These are phyloP conservation scores for Apis laboriosa DNA, from an alignment of 1,140 invertebrate species.

Conservation along the genomic window DNA sequence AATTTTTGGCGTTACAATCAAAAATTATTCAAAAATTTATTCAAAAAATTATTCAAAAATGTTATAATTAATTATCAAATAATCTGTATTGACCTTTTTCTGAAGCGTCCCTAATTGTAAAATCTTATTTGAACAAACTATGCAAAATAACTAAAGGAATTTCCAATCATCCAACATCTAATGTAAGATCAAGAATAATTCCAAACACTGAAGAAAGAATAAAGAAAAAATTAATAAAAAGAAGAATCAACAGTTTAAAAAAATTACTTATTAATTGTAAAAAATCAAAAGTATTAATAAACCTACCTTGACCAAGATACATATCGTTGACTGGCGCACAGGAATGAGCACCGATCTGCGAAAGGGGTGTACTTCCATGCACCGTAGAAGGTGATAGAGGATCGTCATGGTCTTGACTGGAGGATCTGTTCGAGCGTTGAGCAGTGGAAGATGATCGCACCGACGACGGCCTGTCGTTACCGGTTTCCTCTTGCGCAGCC, in stretches of 20 bases:
- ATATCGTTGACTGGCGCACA: constrained; percentile 80
- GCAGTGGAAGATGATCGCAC: constrained; percentile 81
- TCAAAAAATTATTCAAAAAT: too few relatives aligned
- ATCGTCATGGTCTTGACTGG: constrained; percentile 77
- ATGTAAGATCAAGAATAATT: neutral
- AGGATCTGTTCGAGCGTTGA: constrained; percentile 74
- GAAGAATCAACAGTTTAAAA: neutral
- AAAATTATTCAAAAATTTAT: neutral
- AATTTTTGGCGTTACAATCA: neutral
- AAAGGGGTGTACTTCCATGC: constrained; percentile 91
- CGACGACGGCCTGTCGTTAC: constrained; percentile 78
- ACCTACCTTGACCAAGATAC: constrained; percentile 81
- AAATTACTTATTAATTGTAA: neutral
- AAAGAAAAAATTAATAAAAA: neutral
- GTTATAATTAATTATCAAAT: neutral
- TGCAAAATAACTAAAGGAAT: too few relatives aligned
- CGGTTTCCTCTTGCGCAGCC: constrained; percentile 66
- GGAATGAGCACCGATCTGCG: constrained; percentile 89
- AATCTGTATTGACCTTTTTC: too few relatives aligned
- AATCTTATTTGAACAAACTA: too few relatives aligned
- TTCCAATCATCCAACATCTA: too few relatives aligned
- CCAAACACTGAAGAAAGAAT: neutral
- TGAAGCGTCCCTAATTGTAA: too few relatives aligned
- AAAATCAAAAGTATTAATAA: too few relatives aligned
- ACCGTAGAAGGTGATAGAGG: constrained; percentile 82